Evolutionary conservation across 2,113 vertebrate genomes (phyloP).

Genomic region (Typhlomys cinereus): DNA sequence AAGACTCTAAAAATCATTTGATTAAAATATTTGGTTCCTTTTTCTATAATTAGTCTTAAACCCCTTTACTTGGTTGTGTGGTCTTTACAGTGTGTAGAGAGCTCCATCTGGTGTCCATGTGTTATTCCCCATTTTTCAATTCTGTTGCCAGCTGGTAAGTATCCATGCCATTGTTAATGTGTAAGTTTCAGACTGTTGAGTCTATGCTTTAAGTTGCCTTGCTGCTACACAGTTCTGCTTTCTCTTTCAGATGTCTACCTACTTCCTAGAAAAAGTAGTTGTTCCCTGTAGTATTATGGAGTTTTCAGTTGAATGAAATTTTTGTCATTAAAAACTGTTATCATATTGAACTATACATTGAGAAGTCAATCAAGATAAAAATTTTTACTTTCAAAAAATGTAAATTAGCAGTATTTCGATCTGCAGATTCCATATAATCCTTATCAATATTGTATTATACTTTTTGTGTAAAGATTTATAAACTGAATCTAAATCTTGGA

Average conservation of each 20-base stretch:
- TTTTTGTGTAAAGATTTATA: too few species aligned
- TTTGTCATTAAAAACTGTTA: constrained; percentile 79
- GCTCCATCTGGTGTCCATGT: constrained; percentile 35
- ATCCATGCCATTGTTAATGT: constrained; percentile 62
- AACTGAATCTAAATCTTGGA: too few species aligned
- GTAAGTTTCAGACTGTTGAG: constrained; percentile 36
- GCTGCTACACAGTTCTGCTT: constrained; percentile 78
- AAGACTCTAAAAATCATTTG: constrained; percentile 76
- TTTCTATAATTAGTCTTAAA: constrained; percentile 72
- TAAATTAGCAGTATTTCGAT: too few species aligned
- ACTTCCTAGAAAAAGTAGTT: constrained; percentile 75
- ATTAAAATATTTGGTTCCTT: constrained; percentile 79
- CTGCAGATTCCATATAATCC: too few species aligned
- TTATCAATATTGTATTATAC: too few species aligned
- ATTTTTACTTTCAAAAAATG: constrained; percentile 80
- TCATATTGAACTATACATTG: constrained; percentile 69
- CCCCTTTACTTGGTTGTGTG: not conserved
- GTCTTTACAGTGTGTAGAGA: constrained; percentile 7
- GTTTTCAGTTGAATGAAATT: constrained; percentile 79
- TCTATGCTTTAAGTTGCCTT: constrained; percentile 62
- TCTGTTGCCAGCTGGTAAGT: constrained; percentile 61
- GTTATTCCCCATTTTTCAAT: constrained; percentile 59
- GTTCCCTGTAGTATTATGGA: constrained; percentile 78
- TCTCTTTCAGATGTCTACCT: constrained; percentile 72
- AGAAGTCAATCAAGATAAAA: constrained; percentile 78